Evolutionary conservation across 2,797 vertebrate species (phyloP), one percentile per base, ranked within the genome.

Genomic region (Pantherophis alleghaniensis): DNA sequence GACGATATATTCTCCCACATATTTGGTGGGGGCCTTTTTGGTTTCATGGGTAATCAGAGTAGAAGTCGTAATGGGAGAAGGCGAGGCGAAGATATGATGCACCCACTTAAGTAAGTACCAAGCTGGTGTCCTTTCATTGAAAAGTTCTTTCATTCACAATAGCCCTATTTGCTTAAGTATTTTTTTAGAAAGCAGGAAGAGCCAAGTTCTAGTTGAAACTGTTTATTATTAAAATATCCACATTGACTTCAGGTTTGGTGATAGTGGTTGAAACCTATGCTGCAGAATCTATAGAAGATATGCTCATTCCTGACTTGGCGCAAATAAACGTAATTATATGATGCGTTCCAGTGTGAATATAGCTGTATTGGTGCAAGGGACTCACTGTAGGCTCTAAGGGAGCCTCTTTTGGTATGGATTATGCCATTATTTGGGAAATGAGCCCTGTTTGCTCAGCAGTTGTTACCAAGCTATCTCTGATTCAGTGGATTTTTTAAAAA

Each of bases 1-100:
- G 99, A 99, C 69, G 99, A 99, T 94, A 99, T 99, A 96, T 99
- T 99, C 97, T 99, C 99, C 94, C 99, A 99, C 96, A 99, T 99
- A 96, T 99, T 99, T 95, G 99, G 99, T 2, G 99, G 99, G 20
- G 98, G 99, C 53, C 98, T 99, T 66, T 99, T 99, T 86, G 98
- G 99, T 94, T 99, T 99, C 97, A 99, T 99, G 99, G 99, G 99
- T 7, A 99, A 99, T 91, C 99, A 99, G 94, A 98, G 98, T 55
- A 98, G 99, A 95, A 98, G 98, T 97, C 99, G 98, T 90, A 99
- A 99, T 89, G 99, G 99, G 53, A 99, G 99, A 92, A 98, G 99
- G 87, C 98, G 99, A 97, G 99, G 99, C 89, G 99, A 99, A 95
- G 99, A 99, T 97, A 99, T 99, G 99, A 99, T 99, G 95, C 99